Base-by-base conservation (phyloP, 1,140 invertebrate genomes). In the Diorhabda carinulata region DNA sequence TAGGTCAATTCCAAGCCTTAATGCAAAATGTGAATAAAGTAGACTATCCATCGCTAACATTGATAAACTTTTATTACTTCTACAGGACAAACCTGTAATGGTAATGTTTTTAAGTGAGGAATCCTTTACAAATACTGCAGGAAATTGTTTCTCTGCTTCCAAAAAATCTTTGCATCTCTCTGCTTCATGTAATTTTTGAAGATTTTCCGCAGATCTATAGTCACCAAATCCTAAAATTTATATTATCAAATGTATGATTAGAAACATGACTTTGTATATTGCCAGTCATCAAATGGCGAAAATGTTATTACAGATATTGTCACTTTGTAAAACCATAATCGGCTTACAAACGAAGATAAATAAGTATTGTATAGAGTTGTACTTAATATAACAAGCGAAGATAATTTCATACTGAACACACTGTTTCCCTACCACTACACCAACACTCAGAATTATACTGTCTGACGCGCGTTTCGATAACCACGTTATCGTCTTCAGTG, bases 31-130 rank as follows among this genome's bases (percentile, higher is more conserved):
- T 69, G 86, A 86, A 76, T 90, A 91, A 43, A 85, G 76, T 3
- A 89, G 75, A 74, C 88, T 89, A 76, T 94, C 92, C 61, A 94
- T 84, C 2, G 89, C 89, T 45, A 92, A 77, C 68, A 94, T 86
- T 57, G 85, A 83, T 42, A 95, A 71, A 10, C 87, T 90, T 72
- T 82, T 82, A 78, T 94, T 94, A 2, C 82, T 84, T 61, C 78
- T 79, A 77, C 90, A 91, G 2, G 83, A 80, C 5, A 84, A 76
- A 2, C 85, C 84, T 42, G 61, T 69, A 3, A 77, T 57, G 62
- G 70, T 66, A 8, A 63, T 47, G 43, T 65, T 60, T 43, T 60
- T 66, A 4, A 9, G 7, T 4, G 57, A 9, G 10, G 45, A 7
- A 42, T 66, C 43, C 47, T 65, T 66, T 9, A 69, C 67, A 65